These are phyloP conservation scores for Heliangelus exortis DNA, from an alignment of 2,797 vertebrate genomes.

Conservation along the genomic window DNA sequence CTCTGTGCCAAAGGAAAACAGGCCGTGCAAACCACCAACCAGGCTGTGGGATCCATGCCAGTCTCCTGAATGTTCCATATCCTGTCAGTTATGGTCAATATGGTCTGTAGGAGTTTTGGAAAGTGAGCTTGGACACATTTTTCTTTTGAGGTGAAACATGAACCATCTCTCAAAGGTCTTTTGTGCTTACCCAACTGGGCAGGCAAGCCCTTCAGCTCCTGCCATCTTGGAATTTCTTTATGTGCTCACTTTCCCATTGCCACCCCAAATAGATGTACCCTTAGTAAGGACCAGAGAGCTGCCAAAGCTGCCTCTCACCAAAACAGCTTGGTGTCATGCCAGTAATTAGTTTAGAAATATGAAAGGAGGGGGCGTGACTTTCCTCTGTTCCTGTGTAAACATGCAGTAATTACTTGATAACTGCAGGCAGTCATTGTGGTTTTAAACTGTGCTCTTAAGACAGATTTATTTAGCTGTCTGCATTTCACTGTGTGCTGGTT, in stretches of 20 bases:
- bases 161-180: neutral
- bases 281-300: neutral
- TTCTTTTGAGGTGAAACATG: neutral
- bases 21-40: rapidly evolving
- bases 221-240: neutral
- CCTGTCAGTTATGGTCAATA: neutral
- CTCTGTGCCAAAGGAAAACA: neutral
- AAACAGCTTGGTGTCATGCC: neutral
- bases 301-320: neutral
- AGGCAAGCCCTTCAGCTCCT: neutral
- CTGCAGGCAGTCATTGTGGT: neutral
- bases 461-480: neutral
- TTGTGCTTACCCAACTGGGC: neutral
- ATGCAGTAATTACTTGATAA: neutral
- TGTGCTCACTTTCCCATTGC: neutral
- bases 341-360: neutral
- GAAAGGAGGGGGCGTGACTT: neutral
- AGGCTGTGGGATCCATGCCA: neutral
- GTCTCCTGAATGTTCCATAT: neutral
- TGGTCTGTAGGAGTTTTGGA: neutral
- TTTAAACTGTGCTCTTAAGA: neutral
- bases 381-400: neutral
- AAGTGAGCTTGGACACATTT: neutral
- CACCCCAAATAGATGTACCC: neutral
- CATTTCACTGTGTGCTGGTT: neutral